Percentiles rank a stretch among this genome's conserved stretches.
Conservation (phyloP, 2,888 invertebrate species). For the Nysson spinosus region DNA sequence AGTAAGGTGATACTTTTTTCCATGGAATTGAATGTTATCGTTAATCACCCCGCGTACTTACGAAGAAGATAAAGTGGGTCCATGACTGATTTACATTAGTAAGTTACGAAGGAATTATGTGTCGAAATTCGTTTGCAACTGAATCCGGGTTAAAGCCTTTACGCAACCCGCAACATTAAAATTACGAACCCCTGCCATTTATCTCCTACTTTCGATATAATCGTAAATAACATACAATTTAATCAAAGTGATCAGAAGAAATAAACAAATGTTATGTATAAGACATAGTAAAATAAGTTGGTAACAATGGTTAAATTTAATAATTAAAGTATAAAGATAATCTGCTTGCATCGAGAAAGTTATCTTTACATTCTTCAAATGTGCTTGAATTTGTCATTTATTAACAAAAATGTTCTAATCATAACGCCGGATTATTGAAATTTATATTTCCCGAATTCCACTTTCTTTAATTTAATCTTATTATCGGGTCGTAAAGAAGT, state of each 20-base stretch:
- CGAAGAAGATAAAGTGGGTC: constrained; percentile 34
- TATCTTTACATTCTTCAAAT: not conserved
- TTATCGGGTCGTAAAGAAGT: not conserved
- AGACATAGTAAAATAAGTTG: not conserved
- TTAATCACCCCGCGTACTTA: constrained; percentile 41
- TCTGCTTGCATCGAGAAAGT: not conserved
- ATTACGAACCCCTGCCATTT: not conserved
- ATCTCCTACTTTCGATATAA: not conserved
- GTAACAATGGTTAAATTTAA: no score
- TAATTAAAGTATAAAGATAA: not conserved
- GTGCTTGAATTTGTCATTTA: not conserved
- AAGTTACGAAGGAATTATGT: not conserved
- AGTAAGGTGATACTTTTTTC: constrained; percentile 27
- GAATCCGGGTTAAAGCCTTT: constrained; percentile 9
- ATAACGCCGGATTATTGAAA: not conserved
- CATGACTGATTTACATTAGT: constrained; percentile 40
- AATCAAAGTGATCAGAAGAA: not conserved
- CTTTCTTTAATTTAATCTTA: not conserved
- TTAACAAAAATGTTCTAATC: not conserved
- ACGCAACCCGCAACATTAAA: constrained; percentile 10
- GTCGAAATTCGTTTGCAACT: constrained; percentile 14
- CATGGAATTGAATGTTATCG: constrained; percentile 43
- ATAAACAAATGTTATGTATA: not conserved
- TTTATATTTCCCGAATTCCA: not conserved
- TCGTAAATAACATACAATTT: not conserved